These are phyloP conservation scores for Cyanistes caeruleus DNA, from an alignment of 2,113 vertebrate genomes.

Conservation along the genomic window DNA sequence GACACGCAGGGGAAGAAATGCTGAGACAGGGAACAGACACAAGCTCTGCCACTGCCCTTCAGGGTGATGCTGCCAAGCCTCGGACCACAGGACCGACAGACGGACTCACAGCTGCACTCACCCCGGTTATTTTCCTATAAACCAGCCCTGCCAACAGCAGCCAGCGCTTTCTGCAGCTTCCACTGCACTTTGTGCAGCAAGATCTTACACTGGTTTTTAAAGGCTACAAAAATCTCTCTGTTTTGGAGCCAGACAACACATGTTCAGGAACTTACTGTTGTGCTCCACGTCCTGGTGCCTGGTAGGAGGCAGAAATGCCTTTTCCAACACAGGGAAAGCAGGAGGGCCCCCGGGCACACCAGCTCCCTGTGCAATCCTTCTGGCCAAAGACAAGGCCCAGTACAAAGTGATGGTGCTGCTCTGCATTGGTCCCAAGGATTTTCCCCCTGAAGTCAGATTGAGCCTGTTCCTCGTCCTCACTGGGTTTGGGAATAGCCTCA, in stretches of 20 bases:
- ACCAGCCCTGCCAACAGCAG: constrained; percentile 43
- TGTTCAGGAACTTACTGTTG: constrained; percentile 49
- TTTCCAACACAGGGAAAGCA: background rate
- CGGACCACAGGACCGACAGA: constrained; percentile 60
- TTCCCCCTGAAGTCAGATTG: background rate
- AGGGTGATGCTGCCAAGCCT: background rate
- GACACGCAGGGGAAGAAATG: fast-evolving
- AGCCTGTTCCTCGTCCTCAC: background rate
- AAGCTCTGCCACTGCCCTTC: background rate
- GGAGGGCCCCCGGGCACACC: fast-evolving
- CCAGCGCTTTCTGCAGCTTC: constrained; percentile 64
- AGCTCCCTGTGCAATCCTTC: background rate
- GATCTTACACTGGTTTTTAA: constrained; percentile 42
- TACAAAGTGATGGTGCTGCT: fast-evolving
- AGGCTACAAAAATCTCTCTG: constrained; percentile 55
- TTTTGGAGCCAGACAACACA: constrained; percentile 64
- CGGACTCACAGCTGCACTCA: constrained; percentile 28
- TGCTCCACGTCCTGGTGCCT: constrained; percentile 21
- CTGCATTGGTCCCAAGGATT: fast-evolving
- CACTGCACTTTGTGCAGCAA: constrained; percentile 54
- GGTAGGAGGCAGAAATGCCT: constrained; percentile 23
- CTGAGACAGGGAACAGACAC: background rate
- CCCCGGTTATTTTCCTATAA: constrained; percentile 62
- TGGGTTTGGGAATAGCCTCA: background rate
- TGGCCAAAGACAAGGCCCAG: background rate